Percentiles rank a stretch among this genome's conserved stretches.
phyloP scores from a whole-genome alignment of 2,113 vertebrate genomes.

The Excalfactoria chinensis region DNA sequence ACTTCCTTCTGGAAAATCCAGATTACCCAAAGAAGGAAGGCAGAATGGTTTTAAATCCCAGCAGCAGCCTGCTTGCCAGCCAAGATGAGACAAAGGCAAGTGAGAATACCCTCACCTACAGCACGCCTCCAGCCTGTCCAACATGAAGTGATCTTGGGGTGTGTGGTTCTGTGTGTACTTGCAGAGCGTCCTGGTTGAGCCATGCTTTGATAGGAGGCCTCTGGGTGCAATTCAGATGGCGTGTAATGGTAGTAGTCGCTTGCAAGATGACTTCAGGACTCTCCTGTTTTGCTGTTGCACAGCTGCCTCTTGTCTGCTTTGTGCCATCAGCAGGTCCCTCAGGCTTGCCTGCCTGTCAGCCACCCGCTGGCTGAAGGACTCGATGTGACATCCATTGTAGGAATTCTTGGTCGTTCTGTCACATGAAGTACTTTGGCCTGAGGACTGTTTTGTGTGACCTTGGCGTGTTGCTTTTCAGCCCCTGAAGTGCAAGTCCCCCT shows the following conservation, averaged over 20 bases:
- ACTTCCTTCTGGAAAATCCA: constrained; percentile 94
- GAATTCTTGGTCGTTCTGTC: not conserved
- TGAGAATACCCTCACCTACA: not conserved
- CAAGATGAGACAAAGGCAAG: constrained; percentile 85
- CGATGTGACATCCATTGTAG: not conserved
- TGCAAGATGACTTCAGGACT: not conserved
- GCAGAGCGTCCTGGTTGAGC: not conserved
- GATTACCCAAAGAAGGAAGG: constrained; percentile 90
- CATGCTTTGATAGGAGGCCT: not conserved
- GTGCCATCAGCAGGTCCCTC: not conserved
- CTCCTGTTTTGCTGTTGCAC: not conserved
- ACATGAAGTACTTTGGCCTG: not conserved
- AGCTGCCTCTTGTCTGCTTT: not conserved
- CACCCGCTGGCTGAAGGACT: not conserved
- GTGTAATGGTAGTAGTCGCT: not conserved
- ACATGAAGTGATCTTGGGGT: not conserved
- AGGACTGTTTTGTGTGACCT: not conserved
- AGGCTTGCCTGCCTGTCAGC: not conserved
- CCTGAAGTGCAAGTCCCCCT: not conserved
- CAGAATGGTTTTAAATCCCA: constrained; percentile 83
- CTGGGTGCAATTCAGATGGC: not conserved
- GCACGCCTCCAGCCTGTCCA: not conserved
- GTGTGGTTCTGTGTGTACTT: not conserved
- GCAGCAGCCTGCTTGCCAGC: constrained; percentile 92
- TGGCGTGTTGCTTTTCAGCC: not conserved